Percentiles rank a stretch among this genome's conserved stretches.
phyloP scores from a whole-genome alignment of 1,140 invertebrate genomes.

The Bicyclus anynana region DNA sequence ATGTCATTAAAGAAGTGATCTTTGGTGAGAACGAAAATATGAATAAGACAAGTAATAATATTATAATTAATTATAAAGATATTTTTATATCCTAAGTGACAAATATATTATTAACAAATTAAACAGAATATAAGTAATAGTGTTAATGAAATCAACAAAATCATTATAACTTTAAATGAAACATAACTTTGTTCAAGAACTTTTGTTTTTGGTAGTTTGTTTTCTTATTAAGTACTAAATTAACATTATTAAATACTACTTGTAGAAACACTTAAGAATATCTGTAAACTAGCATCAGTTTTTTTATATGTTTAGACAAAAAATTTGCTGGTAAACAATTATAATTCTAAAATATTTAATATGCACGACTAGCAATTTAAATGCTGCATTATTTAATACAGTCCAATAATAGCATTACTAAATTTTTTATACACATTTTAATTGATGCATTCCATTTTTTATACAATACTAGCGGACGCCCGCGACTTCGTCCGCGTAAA shows the following conservation, averaged over 20 bases:
- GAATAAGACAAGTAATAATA: not conserved
- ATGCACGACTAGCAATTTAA: slow-evolving; percentile 58
- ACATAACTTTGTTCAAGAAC: slow-evolving; percentile 59
- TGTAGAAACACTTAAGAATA: slow-evolving; percentile 41
- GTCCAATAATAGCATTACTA: not conserved
- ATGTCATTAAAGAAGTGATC: not conserved
- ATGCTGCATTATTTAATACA: slow-evolving; percentile 12
- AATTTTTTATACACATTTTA: not conserved
- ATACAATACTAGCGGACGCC: too few relatives aligned
- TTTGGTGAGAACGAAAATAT: slow-evolving; percentile 17
- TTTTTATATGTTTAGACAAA: not conserved
- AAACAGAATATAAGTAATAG: slow-evolving; percentile 29
- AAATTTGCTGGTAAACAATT: not conserved
- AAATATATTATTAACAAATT: slow-evolving; percentile 53
- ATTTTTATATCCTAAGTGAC: slow-evolving; percentile 10
- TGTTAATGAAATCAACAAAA: slow-evolving; percentile 27
- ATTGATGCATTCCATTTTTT: slow-evolving; percentile 1
- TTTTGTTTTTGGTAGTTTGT: slow-evolving; percentile 60
- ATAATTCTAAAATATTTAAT: slow-evolving; percentile 23
- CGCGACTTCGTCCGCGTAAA: too few relatives aligned
- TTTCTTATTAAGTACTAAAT: slow-evolving; percentile 66
- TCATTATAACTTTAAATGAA: slow-evolving; percentile 45
- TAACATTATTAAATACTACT: slow-evolving; percentile 51
- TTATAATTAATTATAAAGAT: not conserved
- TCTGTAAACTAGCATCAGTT: slow-evolving; percentile 3